A percentile compares a stretch with the other conserved stretches of the same genome.
Conservation (phyloP, 2,888 invertebrate genomes). For the Trichopoda pennipes region DNA sequence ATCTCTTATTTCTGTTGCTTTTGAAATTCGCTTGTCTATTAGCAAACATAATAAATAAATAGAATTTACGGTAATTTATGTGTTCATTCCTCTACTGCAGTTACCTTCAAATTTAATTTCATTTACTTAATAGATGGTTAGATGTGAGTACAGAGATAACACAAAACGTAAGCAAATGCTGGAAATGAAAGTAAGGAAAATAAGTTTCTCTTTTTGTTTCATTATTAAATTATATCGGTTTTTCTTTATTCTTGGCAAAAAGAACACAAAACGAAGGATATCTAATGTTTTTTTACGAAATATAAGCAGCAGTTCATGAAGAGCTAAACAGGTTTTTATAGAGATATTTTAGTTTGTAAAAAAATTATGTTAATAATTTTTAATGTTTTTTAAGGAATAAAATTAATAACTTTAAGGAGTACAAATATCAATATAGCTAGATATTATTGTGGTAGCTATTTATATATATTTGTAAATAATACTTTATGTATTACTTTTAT, state of each 20-base stretch:
- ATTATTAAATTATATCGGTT: slow-evolving; percentile 24
- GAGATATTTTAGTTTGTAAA: too few species aligned
- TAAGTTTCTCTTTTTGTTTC: slow-evolving; percentile 12
- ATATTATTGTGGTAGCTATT: too few species aligned
- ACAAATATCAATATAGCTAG: too few species aligned
- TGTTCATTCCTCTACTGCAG: slow-evolving; percentile 63
- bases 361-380: too few species aligned
- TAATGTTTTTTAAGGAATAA: too few species aligned
- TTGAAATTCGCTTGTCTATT: slow-evolving; percentile 61
- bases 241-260: slow-evolving; percentile 28
- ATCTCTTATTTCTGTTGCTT: slow-evolving; percentile 48
- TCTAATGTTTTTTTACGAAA: too few species aligned
- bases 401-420: too few species aligned
- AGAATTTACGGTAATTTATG: slow-evolving; percentile 67
- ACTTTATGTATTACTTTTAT: too few species aligned
- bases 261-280: slow-evolving; percentile 16
- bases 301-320: too few species aligned
- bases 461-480: too few species aligned
- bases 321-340: too few species aligned
- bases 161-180: slow-evolving; percentile 30
- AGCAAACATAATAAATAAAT: slow-evolving; percentile 67
- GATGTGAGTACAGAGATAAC: slow-evolving; percentile 29
- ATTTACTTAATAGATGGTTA: slow-evolving; percentile 57
- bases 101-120: slow-evolving; percentile 67
- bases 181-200: slow-evolving; percentile 19